Conservation (phyloP, 2,888 invertebrate species). For the Tetanocera ferruginea region DNA sequence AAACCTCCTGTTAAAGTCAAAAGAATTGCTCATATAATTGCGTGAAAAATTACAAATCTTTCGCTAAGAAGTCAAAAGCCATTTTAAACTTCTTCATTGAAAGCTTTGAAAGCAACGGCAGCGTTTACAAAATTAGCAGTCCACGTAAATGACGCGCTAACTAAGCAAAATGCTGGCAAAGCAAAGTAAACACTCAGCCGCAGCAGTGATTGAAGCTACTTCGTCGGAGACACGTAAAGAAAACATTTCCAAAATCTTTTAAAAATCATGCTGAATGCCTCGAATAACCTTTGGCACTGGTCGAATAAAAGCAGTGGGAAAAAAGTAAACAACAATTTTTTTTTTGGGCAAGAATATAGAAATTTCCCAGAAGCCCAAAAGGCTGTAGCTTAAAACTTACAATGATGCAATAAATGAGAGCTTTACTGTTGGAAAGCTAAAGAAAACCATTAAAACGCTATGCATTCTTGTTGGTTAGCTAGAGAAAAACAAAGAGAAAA, state of each 20-base stretch:
- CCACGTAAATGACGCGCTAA: background rate
- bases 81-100: background rate
- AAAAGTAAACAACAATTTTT: constrained; percentile 18
- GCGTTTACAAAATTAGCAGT: background rate
- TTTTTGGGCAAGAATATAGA: background rate
- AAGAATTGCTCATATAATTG: no score
- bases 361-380: constrained; percentile 15
- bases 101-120: background rate
- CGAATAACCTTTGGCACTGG: constrained; percentile 20
- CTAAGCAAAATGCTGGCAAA: background rate
- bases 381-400: background rate
- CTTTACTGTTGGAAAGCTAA: background rate
- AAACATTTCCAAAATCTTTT: background rate
- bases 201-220: background rate
- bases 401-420: background rate
- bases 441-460: no score
- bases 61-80: background rate
- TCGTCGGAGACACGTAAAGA: background rate
- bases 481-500: background rate
- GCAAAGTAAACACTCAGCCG: background rate
- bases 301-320: background rate
- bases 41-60: no score
- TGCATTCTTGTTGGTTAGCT: no score
- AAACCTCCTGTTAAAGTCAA: no score
- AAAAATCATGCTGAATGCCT: background rate